phyloP scores from a whole-genome alignment of 2,113 vertebrate species.

The Gymnogyps californianus region DNA sequence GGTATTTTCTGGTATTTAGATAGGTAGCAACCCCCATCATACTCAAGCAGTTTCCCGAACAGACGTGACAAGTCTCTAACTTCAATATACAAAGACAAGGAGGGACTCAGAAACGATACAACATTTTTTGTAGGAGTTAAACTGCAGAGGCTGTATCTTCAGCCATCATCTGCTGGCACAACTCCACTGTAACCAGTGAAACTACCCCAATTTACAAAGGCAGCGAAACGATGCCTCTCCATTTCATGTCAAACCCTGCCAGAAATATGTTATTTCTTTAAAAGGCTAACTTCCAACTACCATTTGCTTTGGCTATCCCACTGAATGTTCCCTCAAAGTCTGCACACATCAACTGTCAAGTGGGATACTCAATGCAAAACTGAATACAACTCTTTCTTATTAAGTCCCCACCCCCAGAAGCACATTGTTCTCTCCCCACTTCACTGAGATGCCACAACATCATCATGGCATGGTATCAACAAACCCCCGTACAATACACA shows the following conservation, averaged over 20 bases:
- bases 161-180: background rate
- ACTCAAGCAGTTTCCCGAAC: background rate
- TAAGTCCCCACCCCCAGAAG: background rate
- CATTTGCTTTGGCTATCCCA: background rate
- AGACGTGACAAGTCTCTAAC: background rate
- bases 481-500: rapidly evolving
- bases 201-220: background rate
- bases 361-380: background rate
- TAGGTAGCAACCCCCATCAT: background rate
- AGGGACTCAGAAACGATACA: background rate
- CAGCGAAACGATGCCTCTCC: background rate
- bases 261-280: background rate
- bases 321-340: background rate
- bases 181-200: background rate
- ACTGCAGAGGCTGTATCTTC: background rate
- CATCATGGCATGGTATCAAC: background rate
- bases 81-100: background rate
- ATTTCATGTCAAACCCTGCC: background rate
- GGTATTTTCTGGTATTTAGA: background rate
- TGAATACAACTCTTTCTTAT: background rate
- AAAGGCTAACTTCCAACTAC: background rate
- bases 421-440: background rate
- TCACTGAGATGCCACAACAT: background rate
- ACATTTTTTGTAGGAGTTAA: background rate
- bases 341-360: background rate